Conservation (phyloP, 2,888 invertebrate genomes). For the Formica aserva region DNA sequence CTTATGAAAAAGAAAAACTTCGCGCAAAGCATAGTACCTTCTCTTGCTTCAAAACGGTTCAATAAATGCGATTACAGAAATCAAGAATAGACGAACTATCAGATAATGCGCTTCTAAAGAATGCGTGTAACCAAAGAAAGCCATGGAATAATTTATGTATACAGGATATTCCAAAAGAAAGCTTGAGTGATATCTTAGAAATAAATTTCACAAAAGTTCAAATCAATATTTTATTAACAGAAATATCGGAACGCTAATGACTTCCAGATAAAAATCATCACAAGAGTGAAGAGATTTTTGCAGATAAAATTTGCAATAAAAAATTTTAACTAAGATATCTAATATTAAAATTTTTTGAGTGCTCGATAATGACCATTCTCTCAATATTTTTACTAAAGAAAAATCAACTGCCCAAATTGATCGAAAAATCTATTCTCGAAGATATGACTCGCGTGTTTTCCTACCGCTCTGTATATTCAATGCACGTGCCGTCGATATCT, state of each 20-base stretch:
- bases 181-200: background rate
- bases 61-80: slow-evolving; percentile 1
- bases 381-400: background rate
- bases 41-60: background rate
- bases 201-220: background rate
- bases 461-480: slow-evolving; percentile 13
- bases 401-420: background rate
- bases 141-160: background rate
- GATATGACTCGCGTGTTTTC: slow-evolving; percentile 8
- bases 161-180: background rate
- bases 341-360: background rate
- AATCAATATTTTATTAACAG: slow-evolving; percentile 15
- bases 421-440: slow-evolving; percentile 9
- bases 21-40: background rate
- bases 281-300: background rate
- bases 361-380: background rate
- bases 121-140: background rate
- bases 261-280: background rate
- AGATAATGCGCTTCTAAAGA: background rate
- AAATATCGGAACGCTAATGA: background rate
- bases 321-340: background rate
- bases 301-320: background rate
- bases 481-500: slow-evolving; percentile 32
- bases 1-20: background rate
- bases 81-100: slow-evolving; percentile 5